Evolutionary conservation across 2,113 vertebrate genomes (phyloP), one percentile per base, ranked within the genome.

Genomic region (Butastur rufipennis): DNA sequence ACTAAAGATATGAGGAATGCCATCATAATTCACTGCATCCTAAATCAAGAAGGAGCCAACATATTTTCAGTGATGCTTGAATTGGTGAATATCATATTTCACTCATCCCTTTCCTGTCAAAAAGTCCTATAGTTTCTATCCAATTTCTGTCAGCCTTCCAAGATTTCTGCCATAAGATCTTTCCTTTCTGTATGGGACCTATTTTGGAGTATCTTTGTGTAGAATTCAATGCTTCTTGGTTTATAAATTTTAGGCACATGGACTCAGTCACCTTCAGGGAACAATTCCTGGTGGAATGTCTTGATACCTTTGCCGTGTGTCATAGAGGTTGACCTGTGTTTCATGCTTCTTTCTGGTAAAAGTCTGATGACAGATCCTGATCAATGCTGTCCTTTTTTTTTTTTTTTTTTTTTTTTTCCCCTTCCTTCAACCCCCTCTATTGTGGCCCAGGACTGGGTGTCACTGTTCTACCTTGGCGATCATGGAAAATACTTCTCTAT

Each of bases 341-440:
- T 40, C 10, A 22, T 45, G 13, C 12, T 67, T 77, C 2, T 6
- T 53, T 79, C 20, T 43, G 23, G 9, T 25, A 31, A 42, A 61
- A 79, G 6, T 43, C 23, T n/a, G 8, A 65, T 50, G 29, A 48
- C 15, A 53, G 29, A 50, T 3, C 4, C 5, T 55, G 6, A 27
- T 32, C 0, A 11, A 25, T 43, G 11, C 11, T 56, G 29, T 5
- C 1, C 3, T 48, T 36, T 4, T 1, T 50, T 18, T 52, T 26
- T 26, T 52, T 22, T 62, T 80, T 27, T 9, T 68, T 17, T 50
- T 43, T 16, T 43, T 16, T 15, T 16, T 7, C 29, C 29, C 26
- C 16, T 29, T 16, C 52, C 26, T 16, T 29, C 52, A 42, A 42
- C 40, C 40, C 27, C 27, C 16, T 11, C 18, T 73, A 10, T 13